Percentiles rank a stretch among this genome's conserved stretches.
These are phyloP conservation scores for Hypotaenidia philippensis DNA, from an alignment of 2,797 vertebrate genomes.

Conservation along the genomic window DNA sequence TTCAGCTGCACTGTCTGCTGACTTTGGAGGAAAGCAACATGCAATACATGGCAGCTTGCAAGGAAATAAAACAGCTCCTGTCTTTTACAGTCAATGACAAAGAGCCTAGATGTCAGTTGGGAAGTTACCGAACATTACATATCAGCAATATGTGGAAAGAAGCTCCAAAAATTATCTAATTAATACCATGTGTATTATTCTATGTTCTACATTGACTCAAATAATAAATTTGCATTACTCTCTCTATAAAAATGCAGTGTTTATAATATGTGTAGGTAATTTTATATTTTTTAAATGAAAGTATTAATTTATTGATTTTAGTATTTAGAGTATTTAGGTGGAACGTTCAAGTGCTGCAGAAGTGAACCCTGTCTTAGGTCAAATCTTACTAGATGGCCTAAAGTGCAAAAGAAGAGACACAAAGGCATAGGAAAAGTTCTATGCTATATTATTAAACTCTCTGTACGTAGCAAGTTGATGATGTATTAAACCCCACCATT, in stretches of 20 bases:
- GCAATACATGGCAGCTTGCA: background rate
- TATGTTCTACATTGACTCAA: background rate
- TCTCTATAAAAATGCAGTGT: background rate
- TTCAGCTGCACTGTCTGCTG: background rate
- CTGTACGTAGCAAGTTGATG: background rate
- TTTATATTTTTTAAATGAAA: background rate
- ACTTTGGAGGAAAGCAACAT: background rate
- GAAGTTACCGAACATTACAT: background rate
- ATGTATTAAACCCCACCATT: background rate
- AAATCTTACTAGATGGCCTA: background rate
- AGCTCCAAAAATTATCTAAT: background rate
- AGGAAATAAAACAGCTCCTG: background rate
- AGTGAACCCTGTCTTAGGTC: background rate
- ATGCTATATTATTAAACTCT: background rate
- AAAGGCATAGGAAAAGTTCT: background rate
- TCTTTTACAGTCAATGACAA: background rate
- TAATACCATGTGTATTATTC: background rate
- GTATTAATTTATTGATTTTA: background rate
- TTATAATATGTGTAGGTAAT: background rate
- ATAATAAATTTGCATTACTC: background rate
- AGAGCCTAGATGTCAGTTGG: background rate
- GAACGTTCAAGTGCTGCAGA: background rate
- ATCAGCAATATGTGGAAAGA: background rate
- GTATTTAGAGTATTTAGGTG: background rate
- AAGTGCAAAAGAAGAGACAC: background rate